Conservation (phyloP, 2,113 vertebrate genomes). For the Psittacara wagleri region DNA sequence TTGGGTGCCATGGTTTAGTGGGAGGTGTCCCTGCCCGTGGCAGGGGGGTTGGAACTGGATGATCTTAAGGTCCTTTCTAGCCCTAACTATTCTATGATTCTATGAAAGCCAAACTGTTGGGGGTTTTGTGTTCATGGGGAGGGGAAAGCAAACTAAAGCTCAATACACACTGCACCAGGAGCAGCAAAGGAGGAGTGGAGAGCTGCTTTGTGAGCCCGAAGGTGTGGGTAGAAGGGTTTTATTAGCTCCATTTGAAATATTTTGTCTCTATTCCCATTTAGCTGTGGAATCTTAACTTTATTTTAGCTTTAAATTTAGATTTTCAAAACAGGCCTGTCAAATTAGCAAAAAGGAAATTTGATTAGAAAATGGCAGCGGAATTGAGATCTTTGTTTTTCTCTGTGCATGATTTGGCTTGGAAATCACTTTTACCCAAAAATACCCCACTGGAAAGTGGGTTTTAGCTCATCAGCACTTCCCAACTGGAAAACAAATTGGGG, state of each 20-base stretch:
- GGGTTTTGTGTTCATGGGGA: rapidly evolving
- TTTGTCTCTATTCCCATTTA: neutral
- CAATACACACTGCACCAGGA: neutral
- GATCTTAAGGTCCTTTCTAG: too few species aligned
- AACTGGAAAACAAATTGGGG: neutral
- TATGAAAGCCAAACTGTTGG: neutral
- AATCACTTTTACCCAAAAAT: slow-evolving; percentile 4
- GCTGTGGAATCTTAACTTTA: neutral
- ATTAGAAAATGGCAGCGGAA: slow-evolving; percentile 43
- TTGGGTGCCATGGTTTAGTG: too few species aligned
- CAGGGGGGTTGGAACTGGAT: too few species aligned
- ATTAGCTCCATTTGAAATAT: neutral
- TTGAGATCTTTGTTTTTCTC: slow-evolving; percentile 50
- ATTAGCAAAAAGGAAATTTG: slow-evolving; percentile 52
- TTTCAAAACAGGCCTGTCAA: slow-evolving; percentile 46
- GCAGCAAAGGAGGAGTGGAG: neutral
- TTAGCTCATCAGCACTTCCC: neutral
- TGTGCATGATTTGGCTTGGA: neutral
- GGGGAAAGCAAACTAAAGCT: neutral
- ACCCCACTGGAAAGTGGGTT: neutral
- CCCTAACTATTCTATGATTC: too few species aligned
- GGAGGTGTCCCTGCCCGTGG: too few species aligned
- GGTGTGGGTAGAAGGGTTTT: slow-evolving; percentile 5
- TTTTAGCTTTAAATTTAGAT: slow-evolving; percentile 41
- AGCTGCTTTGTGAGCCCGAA: neutral